Base-by-base conservation (phyloP, 2,113 vertebrate species). In the Malurus elegans region DNA sequence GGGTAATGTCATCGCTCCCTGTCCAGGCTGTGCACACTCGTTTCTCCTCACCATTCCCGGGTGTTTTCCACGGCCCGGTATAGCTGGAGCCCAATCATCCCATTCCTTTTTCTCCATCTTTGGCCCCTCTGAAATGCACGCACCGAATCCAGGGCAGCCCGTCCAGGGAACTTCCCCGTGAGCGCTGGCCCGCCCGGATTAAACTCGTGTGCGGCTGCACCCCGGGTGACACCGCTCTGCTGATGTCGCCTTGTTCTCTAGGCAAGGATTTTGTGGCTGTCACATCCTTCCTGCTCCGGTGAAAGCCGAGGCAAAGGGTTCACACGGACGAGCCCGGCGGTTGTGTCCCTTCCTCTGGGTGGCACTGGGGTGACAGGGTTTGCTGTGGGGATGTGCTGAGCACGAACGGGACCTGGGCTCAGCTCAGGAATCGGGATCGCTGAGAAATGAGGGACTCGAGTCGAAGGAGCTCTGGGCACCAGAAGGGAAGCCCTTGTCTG, bases 311-410 rank as follows among this genome's bases (percentile, higher is more conserved):
- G 53, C 28, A 20, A 17, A 44, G 45, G 9, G 36, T 8, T 66
- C 8, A 0, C 0, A 5, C 0, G 60, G 79, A 6, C 4, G 58
- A 25, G 21, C 19, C 34, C 4, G 6, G 69, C 1, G 8, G 10
- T 20, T 3, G 6, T 24, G 26, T 12, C 38, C 20, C 40, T 6
- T 62, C 4, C 69, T 5, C 26, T 2, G 14, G 44, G 23, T 7
- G 64, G 47, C 84, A 5, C 47, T 3, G 44, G 2, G 53, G 70
- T 31, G 10, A 32, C 83, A 6, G 2, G 38, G 45, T 45, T 23
- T 18, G 36, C 65, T 2, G 2, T 0, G 36, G 40, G 1, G 4
- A 7, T 20, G 24, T 4, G 25, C 66, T 8, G 50, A 18, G 14
- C 56, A 6, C 9, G 0, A 2, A 3, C 3, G 8, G 79, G 9